Base-by-base conservation (phyloP, 1,140 invertebrate species). In the Drosophila trapezifrons region DNA sequence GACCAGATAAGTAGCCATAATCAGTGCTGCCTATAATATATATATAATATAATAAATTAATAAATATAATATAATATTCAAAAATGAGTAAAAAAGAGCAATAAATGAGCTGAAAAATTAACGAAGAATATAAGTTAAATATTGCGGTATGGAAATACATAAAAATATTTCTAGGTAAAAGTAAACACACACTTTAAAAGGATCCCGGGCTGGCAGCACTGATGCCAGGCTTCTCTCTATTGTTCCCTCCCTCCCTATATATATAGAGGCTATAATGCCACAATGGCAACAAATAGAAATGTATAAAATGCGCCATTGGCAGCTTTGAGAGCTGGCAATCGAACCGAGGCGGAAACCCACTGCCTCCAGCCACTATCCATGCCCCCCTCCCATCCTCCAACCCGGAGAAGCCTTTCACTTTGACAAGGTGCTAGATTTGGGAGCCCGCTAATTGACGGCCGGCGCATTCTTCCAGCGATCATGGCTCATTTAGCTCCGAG, bases 381-480 rank as follows among this genome's bases (percentile, higher is more conserved):
- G 3, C 37, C 37, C 37, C 22, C 35, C 51, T 18, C 42, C 52
- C 20, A n/a, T n/a, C n/a, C 22, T 22, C 9, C n/a, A 9, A 20
- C n/a, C 32, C 29, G 49, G 7, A 46, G 43, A 18, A 6, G 46
- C 77, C 83, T 86, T 86, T 86, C 82, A 86, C 82, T 86, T 78
- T 67, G 76, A 87, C 76, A 79, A 86, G 83, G 79, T 86, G 82
- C 62, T 83, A 86, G 83, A 87, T 86, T 86, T 82, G 70, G 40
- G 66, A 72, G 51, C 9, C 25, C 42, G 82, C 83, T 86, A 86
- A 86, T 86, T 86, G 82, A 65, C 59, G 60, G 72, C 59, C 64
- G n/a, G 27, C 35, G 25, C 40, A 56, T 49, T 51, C 73, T 58
- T 76, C 43, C 66, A 17, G 35, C 69, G 65, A 72, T 72, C 69